Percentiles rank a stretch among this genome's conserved stretches.
These are phyloP conservation scores for Ailuropoda melanoleuca DNA, from an alignment of 2,113 vertebrate species.

Conservation along the genomic window DNA sequence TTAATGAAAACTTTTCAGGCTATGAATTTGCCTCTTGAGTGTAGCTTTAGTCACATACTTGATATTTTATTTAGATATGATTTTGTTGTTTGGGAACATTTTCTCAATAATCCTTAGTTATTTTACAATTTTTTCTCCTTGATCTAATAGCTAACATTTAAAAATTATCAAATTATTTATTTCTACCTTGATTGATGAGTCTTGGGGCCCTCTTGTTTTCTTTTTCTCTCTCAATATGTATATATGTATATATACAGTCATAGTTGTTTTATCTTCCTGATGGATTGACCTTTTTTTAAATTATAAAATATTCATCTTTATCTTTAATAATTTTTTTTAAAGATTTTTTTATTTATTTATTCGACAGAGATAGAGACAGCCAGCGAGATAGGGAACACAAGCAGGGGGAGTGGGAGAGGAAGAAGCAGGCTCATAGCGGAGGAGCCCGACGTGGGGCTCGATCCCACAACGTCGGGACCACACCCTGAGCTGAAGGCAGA, in stretches of 20 bases:
- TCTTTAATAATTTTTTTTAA: not conserved
- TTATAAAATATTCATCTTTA: not conserved
- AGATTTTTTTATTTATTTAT: too few species aligned
- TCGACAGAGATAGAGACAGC: too few species aligned
- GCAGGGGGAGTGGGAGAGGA: too few species aligned
- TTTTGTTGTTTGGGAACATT: not conserved
- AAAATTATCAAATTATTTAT: not conserved
- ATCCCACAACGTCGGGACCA: too few species aligned
- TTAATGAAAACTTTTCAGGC: not conserved
- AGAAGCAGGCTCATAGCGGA: too few species aligned
- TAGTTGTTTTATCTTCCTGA: not conserved
- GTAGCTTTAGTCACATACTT: slow-evolving; percentile 1
- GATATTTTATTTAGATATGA: not conserved
- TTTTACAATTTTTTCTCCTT: not conserved
- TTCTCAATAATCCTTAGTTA: not conserved
- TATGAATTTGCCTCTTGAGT: not conserved
- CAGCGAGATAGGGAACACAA: too few species aligned
- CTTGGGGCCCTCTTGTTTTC: not conserved
- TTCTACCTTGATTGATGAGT: not conserved
- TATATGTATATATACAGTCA: not conserved
- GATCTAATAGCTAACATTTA: not conserved
- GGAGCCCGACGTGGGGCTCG: too few species aligned
- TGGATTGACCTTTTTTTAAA: not conserved
- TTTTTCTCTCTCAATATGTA: not conserved
- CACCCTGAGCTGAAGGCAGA: too few species aligned